A percentile compares a stretch with the other conserved stretches of the same genome.
Conservation (phyloP, 2,113 vertebrate genomes). For the Pelecanus crispus region DNA sequence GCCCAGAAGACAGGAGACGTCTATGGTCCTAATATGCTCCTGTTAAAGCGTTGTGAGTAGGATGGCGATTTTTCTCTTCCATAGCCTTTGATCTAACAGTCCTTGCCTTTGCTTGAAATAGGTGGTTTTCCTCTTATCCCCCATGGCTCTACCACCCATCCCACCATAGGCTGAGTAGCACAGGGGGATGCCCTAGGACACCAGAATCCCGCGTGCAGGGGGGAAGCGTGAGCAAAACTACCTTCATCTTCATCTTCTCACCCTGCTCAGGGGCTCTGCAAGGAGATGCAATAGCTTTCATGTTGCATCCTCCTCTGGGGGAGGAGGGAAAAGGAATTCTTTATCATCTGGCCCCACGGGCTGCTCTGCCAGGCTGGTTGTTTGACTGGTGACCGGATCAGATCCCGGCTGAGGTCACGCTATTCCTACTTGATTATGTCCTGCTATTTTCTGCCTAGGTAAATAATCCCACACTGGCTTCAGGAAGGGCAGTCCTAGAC, state of each 20-base stretch:
- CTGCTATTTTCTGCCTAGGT: not conserved
- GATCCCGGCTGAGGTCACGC: not conserved
- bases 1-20: not conserved
- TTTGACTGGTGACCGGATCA: not conserved
- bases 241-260: not conserved
- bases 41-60: not conserved
- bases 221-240: not conserved
- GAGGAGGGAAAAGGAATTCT: not conserved
- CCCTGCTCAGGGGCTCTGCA: not conserved
- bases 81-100: not conserved
- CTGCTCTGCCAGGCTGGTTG: not conserved
- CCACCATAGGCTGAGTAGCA: not conserved
- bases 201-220: accelerated
- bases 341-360: accelerated
- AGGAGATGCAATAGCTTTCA: not conserved
- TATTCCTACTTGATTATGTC: not conserved
- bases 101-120: not conserved
- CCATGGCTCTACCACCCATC: not conserved
- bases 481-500: not conserved
- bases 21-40: not conserved
- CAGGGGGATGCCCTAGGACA: not conserved
- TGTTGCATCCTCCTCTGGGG: not conserved
- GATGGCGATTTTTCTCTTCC: not conserved
- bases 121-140: not conserved
- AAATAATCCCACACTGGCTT: not conserved